A percentile compares a stretch with the other conserved stretches of the same genome.
Conservation (phyloP, 2,888 invertebrate species). For the Andrena bicolor region DNA sequence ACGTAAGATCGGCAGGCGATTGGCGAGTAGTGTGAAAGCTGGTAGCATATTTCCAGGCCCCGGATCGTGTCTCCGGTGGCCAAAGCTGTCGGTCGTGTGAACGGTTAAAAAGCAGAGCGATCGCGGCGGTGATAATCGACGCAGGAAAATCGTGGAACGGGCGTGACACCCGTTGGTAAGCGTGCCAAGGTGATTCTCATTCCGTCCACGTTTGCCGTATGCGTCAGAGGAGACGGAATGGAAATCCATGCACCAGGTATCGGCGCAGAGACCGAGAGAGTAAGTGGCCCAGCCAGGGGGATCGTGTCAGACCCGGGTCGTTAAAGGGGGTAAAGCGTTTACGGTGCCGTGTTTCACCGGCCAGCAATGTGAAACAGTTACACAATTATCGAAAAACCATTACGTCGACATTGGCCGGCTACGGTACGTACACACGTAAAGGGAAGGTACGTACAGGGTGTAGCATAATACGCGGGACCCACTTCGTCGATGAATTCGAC, state of each 20-base stretch:
- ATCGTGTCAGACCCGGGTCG: conserved; percentile 55
- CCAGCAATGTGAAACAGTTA: conserved; percentile 76
- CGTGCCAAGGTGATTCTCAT: conserved; percentile 66
- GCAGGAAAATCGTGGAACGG: conserved; percentile 51
- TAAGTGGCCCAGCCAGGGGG: conserved; percentile 33
- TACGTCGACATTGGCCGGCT: conserved; percentile 69
- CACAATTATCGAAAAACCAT: conserved; percentile 78
- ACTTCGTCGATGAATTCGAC: no score
- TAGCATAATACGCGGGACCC: background rate
- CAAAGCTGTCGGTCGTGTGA: background rate
- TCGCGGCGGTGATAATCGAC: conserved; percentile 48
- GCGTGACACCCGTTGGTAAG: conserved; percentile 50
- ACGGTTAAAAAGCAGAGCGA: conserved; percentile 39
- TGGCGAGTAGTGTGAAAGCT: background rate
- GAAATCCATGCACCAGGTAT: conserved; percentile 51
- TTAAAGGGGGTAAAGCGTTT: conserved; percentile 72
- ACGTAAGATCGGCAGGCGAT: no score
- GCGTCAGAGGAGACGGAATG: conserved; percentile 62
- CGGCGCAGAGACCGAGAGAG: conserved; percentile 21
- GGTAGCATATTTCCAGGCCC: background rate
- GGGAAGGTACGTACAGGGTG: background rate
- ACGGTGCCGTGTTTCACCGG: conserved; percentile 68
- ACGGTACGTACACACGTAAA: conserved; percentile 38
- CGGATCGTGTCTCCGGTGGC: background rate
- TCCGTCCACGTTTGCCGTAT: conserved; percentile 59